phyloP scores from a whole-genome alignment of 2,888 invertebrate genomes.

The Tupiocoris notatus region DNA sequence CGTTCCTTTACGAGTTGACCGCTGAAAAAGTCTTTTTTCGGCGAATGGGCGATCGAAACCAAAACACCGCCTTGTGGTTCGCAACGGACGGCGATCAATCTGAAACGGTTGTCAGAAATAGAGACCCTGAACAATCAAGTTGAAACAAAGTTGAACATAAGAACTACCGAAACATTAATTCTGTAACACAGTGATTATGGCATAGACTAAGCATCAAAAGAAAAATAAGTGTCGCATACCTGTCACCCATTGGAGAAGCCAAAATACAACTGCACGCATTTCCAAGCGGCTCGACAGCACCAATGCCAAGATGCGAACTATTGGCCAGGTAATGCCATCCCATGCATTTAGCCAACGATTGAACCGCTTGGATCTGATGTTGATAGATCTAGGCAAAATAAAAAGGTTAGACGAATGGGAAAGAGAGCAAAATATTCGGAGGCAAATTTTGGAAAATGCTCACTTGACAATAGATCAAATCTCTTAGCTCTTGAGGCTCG shows the following conservation, averaged over 20 bases:
- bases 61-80: conserved; percentile 85
- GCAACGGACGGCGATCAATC: conserved; percentile 83
- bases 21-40: conserved; percentile 82
- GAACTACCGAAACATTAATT: too few species aligned
- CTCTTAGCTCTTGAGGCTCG: conserved; percentile 88
- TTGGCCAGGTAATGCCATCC: conserved; percentile 92
- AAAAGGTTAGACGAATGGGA: background rate
- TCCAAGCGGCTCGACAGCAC: conserved; percentile 86
- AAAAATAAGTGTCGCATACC: too few species aligned
- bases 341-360: conserved; percentile 88
- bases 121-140: too few species aligned
- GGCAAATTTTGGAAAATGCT: background rate
- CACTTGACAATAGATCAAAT: conserved; percentile 88
- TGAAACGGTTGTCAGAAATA: conserved; percentile 34
- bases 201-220: background rate
- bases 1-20: conserved; percentile 83
- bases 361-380: conserved; percentile 89
- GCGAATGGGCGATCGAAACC: conserved; percentile 85
- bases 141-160: too few species aligned
- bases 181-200: too few species aligned
- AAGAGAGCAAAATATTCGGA: background rate
- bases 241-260: conserved; percentile 82
- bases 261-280: conserved; percentile 89
- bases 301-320: conserved; percentile 82
- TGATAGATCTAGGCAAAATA: conserved; percentile 71